phyloP scores from a whole-genome alignment of 2,113 vertebrate species.

The Pithys albifrons region DNA sequence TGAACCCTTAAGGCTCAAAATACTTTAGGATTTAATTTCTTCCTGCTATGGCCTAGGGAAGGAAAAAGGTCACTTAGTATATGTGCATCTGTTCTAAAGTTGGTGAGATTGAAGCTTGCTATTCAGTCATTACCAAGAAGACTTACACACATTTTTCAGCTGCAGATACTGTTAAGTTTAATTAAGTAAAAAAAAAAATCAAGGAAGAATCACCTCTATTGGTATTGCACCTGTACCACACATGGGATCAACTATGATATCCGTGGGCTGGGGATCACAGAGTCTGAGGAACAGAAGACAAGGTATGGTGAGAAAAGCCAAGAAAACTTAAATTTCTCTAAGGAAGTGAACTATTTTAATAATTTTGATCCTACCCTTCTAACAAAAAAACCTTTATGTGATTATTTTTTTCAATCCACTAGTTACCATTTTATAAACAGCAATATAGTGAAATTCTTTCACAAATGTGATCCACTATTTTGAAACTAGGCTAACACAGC shows the following conservation, averaged over 20 bases:
- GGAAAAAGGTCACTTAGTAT: background rate
- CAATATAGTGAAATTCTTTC: background rate
- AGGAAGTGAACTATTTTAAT: background rate
- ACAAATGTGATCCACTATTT: background rate
- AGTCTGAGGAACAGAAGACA: slow-evolving; percentile 77
- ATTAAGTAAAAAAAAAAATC: background rate
- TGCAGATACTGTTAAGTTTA: background rate
- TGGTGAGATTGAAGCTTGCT: background rate
- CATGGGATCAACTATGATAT: slow-evolving; percentile 96
- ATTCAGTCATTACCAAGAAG: background rate
- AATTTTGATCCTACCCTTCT: background rate
- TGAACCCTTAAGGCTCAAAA: background rate
- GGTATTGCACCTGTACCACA: slow-evolving; percentile 97
- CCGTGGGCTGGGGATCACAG: slow-evolving; percentile 87
- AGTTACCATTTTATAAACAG: background rate
- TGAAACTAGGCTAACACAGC: background rate
- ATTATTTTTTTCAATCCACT: background rate
- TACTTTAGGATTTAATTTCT: background rate
- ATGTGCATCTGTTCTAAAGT: background rate
- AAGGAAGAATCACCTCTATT: slow-evolving; percentile 84
- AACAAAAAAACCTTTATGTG: background rate
- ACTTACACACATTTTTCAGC: background rate
- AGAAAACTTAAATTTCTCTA: background rate
- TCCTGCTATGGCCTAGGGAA: background rate
- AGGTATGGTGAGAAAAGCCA: background rate